These are phyloP conservation scores for Umimayanthus chanpuru DNA, from an alignment of 92 coral and sea anemone species.

Conservation along the genomic window DNA sequence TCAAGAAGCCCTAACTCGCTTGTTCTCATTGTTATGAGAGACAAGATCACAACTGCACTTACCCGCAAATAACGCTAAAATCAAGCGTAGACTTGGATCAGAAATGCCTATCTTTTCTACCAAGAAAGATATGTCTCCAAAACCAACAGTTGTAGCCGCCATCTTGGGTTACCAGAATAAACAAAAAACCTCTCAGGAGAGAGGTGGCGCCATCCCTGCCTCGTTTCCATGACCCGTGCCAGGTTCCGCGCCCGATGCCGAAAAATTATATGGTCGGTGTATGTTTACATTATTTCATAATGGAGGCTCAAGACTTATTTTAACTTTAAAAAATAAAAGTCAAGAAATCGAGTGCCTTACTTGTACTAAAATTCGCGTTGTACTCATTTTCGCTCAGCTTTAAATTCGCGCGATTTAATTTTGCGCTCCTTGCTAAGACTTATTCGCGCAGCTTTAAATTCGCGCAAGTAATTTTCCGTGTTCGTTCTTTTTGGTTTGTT, in stretches of 20 bases:
- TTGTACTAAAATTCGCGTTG: too few species aligned
- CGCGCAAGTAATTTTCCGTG: too few species aligned
- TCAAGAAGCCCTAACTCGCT: not conserved
- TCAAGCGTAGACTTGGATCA: constrained; percentile 81
- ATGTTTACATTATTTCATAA: too few species aligned
- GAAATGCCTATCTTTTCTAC: constrained; percentile 77
- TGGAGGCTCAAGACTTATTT: too few species aligned
- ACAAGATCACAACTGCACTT: constrained; percentile 1
- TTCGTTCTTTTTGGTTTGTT: too few species aligned
- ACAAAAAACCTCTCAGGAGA: not conserved
- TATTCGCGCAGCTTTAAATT: too few species aligned
- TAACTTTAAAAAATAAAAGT: too few species aligned
- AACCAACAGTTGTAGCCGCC: constrained; percentile 73
- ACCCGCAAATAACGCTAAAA: constrained; percentile 84
- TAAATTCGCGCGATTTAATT: too few species aligned
- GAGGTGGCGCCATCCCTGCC: not conserved
- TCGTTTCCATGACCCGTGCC: constrained; percentile 16
- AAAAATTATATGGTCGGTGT: too few species aligned
- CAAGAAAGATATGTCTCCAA: constrained; percentile 76
- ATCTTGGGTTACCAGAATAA: constrained; percentile 43
- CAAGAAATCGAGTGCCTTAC: too few species aligned
- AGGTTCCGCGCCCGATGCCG: not conserved
- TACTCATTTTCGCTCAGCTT: too few species aligned
- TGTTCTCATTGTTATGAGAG: not conserved
- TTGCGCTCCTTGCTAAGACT: too few species aligned